These are phyloP conservation scores for Rhincodon typus DNA, from an alignment of 2,797 vertebrate species.

Conservation along the genomic window DNA sequence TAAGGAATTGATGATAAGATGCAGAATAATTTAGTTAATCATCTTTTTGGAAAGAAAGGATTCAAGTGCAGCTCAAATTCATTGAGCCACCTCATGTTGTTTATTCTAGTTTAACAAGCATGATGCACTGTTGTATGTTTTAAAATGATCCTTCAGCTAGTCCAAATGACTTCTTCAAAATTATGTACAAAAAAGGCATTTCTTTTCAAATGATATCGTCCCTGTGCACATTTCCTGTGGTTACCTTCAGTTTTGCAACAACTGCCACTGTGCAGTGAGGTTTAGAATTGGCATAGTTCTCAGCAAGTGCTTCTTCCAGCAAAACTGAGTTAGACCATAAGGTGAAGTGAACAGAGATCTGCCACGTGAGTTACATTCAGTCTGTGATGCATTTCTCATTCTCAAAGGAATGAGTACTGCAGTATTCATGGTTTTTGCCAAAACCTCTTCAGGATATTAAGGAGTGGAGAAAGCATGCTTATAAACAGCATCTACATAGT, in stretches of 20 bases:
- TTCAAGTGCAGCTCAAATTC: neutral
- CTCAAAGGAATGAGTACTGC: neutral
- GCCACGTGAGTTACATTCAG: neutral
- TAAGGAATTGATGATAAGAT: neutral
- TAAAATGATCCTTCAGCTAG: neutral
- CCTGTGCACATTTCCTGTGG: constrained; percentile 12
- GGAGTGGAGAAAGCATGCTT: neutral
- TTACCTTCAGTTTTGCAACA: constrained; percentile 34
- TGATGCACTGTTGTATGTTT: neutral
- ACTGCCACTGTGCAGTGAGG: constrained; percentile 23
- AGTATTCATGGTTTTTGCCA: neutral
- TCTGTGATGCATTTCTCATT: neutral
- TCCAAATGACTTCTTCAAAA: neutral
- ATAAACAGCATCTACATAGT: neutral
- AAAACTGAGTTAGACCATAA: neutral
- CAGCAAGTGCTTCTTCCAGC: neutral
- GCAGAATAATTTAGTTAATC: neutral
- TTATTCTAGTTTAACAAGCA: neutral
- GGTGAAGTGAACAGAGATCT: neutral
- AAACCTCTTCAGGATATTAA: neutral
- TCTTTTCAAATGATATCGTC: neutral
- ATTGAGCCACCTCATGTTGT: neutral
- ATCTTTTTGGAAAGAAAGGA: neutral
- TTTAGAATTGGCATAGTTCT: neutral
- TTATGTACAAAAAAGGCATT: neutral